Evolutionary conservation across 2,113 vertebrate genomes (phyloP).

Genomic region (Rallus limicola): DNA sequence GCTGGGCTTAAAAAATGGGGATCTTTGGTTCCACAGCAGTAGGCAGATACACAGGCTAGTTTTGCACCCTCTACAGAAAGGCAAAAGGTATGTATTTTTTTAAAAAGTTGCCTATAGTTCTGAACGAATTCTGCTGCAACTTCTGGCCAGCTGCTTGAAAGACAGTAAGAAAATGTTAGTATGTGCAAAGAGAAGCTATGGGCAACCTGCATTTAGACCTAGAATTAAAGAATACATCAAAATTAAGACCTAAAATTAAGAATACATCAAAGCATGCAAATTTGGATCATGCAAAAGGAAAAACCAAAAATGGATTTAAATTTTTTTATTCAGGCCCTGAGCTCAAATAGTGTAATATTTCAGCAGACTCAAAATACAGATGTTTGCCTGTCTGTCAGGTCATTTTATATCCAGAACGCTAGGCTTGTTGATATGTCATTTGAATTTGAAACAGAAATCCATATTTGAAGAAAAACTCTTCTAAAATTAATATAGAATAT

Average conservation of each 20-base stretch:
- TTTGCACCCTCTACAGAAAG: neutral
- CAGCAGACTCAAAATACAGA: neutral
- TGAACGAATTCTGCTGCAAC: neutral
- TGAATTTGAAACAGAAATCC: neutral
- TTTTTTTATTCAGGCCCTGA: neutral
- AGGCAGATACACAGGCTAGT: neutral
- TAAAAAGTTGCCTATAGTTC: neutral
- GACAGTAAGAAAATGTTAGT: neutral
- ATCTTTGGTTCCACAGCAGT: neutral
- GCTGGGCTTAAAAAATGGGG: neutral
- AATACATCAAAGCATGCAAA: neutral
- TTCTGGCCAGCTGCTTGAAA: neutral
- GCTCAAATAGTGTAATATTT: neutral
- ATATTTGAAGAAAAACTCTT: neutral
- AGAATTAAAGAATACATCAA: neutral
- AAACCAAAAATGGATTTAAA: neutral
- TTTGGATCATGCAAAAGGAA: neutral
- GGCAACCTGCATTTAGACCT: neutral
- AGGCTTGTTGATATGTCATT: neutral
- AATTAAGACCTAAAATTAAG: neutral
- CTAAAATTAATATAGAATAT: neutral
- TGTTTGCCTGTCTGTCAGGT: neutral
- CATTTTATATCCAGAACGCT: neutral
- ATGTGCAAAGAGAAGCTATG: neutral
- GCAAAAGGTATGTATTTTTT: neutral